Percentiles rank a stretch among this genome's conserved stretches.
Evolutionary conservation across 2,888 invertebrate species (phyloP).

Genomic region (Drosophila conformis): DNA sequence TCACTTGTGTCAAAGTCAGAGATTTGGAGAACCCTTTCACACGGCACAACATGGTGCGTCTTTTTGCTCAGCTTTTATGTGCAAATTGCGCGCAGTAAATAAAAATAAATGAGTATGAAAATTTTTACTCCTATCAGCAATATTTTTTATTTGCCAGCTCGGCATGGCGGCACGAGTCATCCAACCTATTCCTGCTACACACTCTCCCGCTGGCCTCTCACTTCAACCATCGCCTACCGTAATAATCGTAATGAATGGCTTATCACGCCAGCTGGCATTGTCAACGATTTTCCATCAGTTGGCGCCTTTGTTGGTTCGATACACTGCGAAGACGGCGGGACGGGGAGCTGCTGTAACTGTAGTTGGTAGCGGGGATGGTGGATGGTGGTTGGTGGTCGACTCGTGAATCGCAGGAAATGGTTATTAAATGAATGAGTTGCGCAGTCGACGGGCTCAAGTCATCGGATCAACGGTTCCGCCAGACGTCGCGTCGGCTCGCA

Average conservation of each 20-base stretch:
- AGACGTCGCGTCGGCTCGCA: conserved; percentile 50
- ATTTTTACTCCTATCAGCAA: conserved; percentile 80
- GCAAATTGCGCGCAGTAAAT: conserved; percentile 80
- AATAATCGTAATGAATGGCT: conserved; percentile 82
- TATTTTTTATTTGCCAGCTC: conserved; percentile 72
- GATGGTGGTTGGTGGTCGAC: not conserved
- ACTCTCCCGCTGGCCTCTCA: conserved; percentile 17
- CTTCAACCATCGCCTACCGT: conserved; percentile 32
- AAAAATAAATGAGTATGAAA: conserved; percentile 81
- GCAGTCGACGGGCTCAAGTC: conserved; percentile 46
- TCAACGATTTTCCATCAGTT: conserved; percentile 70
- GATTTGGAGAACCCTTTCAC: conserved; percentile 69
- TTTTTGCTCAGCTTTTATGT: conserved; percentile 67
- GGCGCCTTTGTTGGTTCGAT: conserved; percentile 78
- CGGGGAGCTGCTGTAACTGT: not conserved
- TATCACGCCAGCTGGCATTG: conserved; percentile 81
- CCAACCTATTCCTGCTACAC: conserved; percentile 37
- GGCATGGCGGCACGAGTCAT: conserved; percentile 32
- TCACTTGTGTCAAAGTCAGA: conserved; percentile 67
- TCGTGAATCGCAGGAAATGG: conserved; percentile 62
- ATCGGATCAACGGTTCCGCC: conserved; percentile 30
- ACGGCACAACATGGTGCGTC: conserved; percentile 44
- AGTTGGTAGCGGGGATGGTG: not conserved
- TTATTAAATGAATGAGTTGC: conserved; percentile 79
- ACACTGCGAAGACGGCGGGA: conserved; percentile 19